Conservation (phyloP, 2,888 invertebrate species). For the Quadriops clusia region DNA sequence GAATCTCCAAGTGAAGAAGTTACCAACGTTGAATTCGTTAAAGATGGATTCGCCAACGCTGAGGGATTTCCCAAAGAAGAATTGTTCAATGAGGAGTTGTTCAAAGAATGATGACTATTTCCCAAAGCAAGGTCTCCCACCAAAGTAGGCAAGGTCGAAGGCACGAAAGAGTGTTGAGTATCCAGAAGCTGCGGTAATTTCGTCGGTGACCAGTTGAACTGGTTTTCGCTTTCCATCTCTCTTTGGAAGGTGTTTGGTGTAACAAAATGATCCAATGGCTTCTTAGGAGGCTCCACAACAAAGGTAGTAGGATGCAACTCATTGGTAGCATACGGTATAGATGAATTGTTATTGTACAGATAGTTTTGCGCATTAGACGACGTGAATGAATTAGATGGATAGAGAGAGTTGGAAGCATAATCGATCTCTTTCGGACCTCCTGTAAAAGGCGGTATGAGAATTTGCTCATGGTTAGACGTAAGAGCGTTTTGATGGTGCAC, state of each 20-base stretch:
- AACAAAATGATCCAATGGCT: conserved; percentile 12
- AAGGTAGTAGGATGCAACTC: conserved; percentile 18
- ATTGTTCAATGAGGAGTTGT: too few species aligned
- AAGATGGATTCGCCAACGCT: too few species aligned
- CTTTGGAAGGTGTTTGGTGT: conserved; percentile 24
- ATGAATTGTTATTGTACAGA: conserved; percentile 21
- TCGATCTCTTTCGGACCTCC: conserved; percentile 19
- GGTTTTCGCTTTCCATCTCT: conserved; percentile 34
- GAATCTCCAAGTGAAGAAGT: too few species aligned
- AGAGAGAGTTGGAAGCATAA: conserved; percentile 21
- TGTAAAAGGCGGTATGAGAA: conserved; percentile 36
- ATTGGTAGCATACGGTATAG: conserved; percentile 20
- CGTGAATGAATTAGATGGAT: conserved; percentile 23
- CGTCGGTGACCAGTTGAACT: conserved; percentile 46
- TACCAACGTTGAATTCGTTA: too few species aligned
- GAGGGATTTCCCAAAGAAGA: too few species aligned
- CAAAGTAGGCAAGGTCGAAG: conserved; percentile 46
- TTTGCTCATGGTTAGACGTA: too few species aligned
- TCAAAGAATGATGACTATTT: too few species aligned
- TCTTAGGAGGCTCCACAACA: conserved; percentile 12
- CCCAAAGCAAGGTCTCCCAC: conserved; percentile 47
- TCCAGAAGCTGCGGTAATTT: conserved; percentile 38
- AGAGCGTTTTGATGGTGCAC: too few species aligned
- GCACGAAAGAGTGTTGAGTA: conserved; percentile 33
- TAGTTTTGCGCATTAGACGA: too few species aligned